Percentiles rank a stretch among this genome's conserved stretches.
Conservation (phyloP, 2,888 invertebrate species). For the Pocota personata region DNA sequence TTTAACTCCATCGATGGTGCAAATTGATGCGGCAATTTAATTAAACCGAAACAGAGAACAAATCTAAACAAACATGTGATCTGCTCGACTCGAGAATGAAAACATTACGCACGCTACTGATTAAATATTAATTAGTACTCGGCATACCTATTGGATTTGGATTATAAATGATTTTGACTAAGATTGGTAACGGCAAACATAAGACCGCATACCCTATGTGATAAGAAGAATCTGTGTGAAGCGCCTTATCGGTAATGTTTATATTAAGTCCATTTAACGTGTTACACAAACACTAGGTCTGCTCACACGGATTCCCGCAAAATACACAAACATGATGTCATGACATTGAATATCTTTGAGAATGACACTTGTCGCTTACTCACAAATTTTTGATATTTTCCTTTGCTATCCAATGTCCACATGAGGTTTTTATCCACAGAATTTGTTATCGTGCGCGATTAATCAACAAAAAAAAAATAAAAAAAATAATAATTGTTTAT, state of each 20-base stretch:
- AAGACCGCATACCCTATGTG: background rate
- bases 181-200: slow-evolving; percentile 2
- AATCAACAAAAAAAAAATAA: background rate
- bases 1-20: background rate
- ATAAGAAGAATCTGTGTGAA: slow-evolving; percentile 9
- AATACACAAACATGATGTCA: slow-evolving; percentile 27
- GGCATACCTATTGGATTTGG: background rate
- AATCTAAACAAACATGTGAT: slow-evolving; percentile 8
- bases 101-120: background rate
- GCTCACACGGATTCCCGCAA: slow-evolving; percentile 1
- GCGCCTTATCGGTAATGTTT: slow-evolving; percentile 25
- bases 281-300: background rate
- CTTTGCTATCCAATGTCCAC: background rate
- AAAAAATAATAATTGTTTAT: background rate
- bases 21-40: slow-evolving; percentile 11
- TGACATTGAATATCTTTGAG: background rate
- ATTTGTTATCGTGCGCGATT: background rate
- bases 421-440: background rate
- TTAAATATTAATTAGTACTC: slow-evolving; percentile 31
- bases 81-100: background rate
- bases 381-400: background rate
- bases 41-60: slow-evolving; percentile 7
- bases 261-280: slow-evolving; percentile 3
- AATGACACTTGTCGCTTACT: background rate
- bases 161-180: background rate